phyloP scores from a whole-genome alignment of 1,140 invertebrate species.

The Bombus ignitus region DNA sequence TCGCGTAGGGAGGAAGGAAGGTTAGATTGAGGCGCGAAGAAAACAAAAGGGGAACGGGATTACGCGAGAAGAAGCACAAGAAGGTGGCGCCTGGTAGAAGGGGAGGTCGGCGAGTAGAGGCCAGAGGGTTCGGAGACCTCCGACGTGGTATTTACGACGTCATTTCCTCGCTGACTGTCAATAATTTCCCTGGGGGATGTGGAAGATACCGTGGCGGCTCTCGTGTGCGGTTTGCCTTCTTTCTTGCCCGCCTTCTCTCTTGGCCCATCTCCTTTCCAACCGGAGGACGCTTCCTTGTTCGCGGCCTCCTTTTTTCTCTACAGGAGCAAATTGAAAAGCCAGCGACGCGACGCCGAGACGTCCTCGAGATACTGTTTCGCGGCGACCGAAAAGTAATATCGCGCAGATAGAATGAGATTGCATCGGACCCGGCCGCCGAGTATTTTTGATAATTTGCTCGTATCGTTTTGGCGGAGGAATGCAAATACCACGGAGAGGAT shows the following conservation, averaged over 20 bases:
- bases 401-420: conserved; percentile 50
- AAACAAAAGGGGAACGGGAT: conserved; percentile 70
- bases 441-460: conserved; percentile 45
- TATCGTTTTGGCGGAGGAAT: background rate
- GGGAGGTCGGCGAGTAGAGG: conserved; percentile 10
- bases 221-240: conserved; percentile 47
- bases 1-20: background rate
- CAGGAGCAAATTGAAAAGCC: conserved; percentile 74
- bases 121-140: conserved; percentile 48
- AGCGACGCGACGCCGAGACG: conserved; percentile 57
- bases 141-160: conserved; percentile 81
- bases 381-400: conserved; percentile 60
- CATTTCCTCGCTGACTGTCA: conserved; percentile 82
- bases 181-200: conserved; percentile 81
- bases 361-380: conserved; percentile 50
- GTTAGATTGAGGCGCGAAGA: conserved; percentile 26
- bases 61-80: conserved; percentile 58
- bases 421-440: conserved; percentile 9
- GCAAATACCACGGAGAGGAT: background rate
- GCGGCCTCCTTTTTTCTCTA: conserved; percentile 40
- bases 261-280: conserved; percentile 5
- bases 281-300: conserved; percentile 8
- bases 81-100: conserved; percentile 24
- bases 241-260: conserved; percentile 35
- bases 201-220: conserved; percentile 69